phyloP scores from a whole-genome alignment of 2,797 vertebrate species.

The Neoniphon sammara region DNA sequence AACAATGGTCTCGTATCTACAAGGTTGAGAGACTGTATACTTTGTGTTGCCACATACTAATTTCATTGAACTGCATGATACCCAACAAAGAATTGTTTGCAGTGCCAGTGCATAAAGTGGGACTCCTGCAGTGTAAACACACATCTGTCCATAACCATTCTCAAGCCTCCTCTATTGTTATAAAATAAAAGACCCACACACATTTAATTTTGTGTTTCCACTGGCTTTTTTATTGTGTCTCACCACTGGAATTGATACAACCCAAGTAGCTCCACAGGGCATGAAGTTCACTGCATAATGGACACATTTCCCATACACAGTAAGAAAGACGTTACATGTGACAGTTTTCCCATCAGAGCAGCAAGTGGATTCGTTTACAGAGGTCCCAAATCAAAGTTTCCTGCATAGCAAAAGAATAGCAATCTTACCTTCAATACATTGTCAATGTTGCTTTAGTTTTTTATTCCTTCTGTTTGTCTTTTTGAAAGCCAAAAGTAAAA shows the following conservation, averaged over 20 bases:
- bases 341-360: constrained; percentile 19
- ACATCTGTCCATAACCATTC: neutral
- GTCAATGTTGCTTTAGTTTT: neutral
- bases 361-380: constrained; percentile 22
- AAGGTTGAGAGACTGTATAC: no score
- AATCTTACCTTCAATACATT: constrained; percentile 5
- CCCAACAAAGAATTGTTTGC: no score
- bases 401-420: constrained; percentile 8
- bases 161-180: neutral
- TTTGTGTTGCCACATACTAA: no score
- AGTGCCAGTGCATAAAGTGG: neutral
- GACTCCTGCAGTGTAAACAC: neutral
- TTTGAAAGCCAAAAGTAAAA: neutral
- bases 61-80: neutral
- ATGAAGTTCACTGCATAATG: constrained; percentile 15
- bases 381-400: constrained; percentile 22
- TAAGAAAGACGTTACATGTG: constrained; percentile 14
- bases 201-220: constrained; percentile 25
- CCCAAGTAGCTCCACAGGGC: constrained; percentile 37
- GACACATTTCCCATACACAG: constrained; percentile 31
- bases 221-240: constrained; percentile 64
- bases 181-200: constrained; percentile 44
- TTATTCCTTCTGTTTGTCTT: neutral
- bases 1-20: no score
- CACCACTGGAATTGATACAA: constrained; percentile 60